Base-by-base conservation (phyloP, 2,113 vertebrate genomes). In the Microtus ochrogaster region DNA sequence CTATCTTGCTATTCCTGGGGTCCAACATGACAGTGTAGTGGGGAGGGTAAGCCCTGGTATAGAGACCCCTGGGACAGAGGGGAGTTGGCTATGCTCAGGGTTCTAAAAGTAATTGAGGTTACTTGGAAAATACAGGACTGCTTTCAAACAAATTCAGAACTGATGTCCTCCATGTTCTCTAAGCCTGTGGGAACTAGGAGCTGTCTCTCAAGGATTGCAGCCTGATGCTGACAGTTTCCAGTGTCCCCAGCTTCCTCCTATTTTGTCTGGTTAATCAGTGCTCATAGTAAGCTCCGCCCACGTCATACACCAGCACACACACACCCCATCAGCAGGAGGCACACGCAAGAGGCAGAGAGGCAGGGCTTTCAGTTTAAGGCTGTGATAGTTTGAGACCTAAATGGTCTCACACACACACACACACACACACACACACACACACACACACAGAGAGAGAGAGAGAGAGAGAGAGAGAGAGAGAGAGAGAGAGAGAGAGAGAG, bases 351-450 rank as follows among this genome's bases (percentile, higher is more conserved):
- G 55, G 19, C 55, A 21, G 55, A 58, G 58, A 58, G 58, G 41
- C 14, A 93, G 72, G 63, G 55, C 72, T 94, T 96, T 93, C 83
- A 70, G 63, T 96, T 72, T 96, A 82, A 96, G 61, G 30, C 79
- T 76, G 36, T 85, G 84, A 91, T 89, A 93, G 93, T 93, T 96
- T 82, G 44, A n/a, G 90, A 28, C 6, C 47, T 68, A 16, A 83
- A 66, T 58, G 66, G 49, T 95, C 87, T 95, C 1, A 17, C 4
- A 55, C 14, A 52, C 13, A 52, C 16, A 55, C 14, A 17, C 16
- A 55, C 14, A 17, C 16, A 55, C 14, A 17, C 16, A 55, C 14
- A 17, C 16, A 55, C 14, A 17, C 16, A 55, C 14, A 17, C 16
- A 55, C 14, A 55, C 4, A 28, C 28, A 66, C 28, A 30, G 26